These are phyloP conservation scores for Idaea aversata DNA, from an alignment of 2,888 invertebrate species.

Conservation along the genomic window DNA sequence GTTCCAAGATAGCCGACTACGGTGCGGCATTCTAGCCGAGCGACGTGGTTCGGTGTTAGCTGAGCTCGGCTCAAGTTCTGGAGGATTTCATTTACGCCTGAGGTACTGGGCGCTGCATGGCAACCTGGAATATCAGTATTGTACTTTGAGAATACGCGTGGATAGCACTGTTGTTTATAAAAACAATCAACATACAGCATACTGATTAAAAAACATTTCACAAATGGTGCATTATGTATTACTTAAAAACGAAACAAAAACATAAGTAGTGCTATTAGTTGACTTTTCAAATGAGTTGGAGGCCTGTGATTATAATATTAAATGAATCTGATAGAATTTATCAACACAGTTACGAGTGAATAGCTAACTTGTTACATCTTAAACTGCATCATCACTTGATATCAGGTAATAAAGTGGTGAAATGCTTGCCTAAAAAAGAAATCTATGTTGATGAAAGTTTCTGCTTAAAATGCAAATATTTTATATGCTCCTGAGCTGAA, in stretches of 20 bases:
- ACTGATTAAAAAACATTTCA: not conserved
- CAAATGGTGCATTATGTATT: not conserved
- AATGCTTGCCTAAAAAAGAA: too few relatives aligned
- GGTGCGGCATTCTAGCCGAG: slow-evolving; percentile 87
- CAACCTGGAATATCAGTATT: slow-evolving; percentile 52
- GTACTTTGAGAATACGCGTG: not conserved
- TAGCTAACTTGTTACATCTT: too few relatives aligned
- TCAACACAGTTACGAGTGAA: too few relatives aligned
- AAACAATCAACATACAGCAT: not conserved
- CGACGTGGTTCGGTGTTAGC: slow-evolving; percentile 61
- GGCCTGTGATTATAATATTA: not conserved
- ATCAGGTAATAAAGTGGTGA: too few relatives aligned
- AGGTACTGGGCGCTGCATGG: slow-evolving; percentile 64
- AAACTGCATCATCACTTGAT: too few relatives aligned
- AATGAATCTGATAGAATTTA: not conserved
- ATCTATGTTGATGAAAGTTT: too few relatives aligned
- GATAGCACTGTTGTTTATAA: not conserved
- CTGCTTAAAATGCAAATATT: too few relatives aligned
- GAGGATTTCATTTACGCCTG: slow-evolving; percentile 67
- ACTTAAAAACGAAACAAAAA: not conserved
- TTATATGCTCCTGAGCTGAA: too few relatives aligned
- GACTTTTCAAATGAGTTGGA: not conserved
- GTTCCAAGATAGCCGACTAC: slow-evolving; percentile 97
- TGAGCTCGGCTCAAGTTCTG: slow-evolving; percentile 66
- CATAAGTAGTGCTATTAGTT: not conserved